These are phyloP conservation scores for Manduca sexta DNA, from an alignment of 1,140 invertebrate genomes.

Conservation along the genomic window DNA sequence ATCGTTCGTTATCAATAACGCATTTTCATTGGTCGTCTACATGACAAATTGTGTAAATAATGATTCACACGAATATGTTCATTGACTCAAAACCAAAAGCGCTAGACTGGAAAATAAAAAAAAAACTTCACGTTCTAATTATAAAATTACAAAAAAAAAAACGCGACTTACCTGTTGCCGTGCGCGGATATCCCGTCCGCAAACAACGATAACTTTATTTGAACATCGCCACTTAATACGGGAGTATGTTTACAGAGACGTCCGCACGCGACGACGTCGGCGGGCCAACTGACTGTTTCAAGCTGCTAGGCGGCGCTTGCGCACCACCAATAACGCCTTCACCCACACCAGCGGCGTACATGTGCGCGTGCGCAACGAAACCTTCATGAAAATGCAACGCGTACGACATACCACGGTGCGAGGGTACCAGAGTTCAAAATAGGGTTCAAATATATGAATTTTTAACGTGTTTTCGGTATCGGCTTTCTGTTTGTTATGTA, in stretches of 20 bases:
- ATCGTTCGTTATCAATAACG: slow-evolving; percentile 8
- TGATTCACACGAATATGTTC: no score
- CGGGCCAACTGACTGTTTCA: slow-evolving; percentile 32
- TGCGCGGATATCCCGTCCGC: slow-evolving; percentile 44
- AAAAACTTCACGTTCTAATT: no score
- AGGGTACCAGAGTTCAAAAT: slow-evolving; percentile 7
- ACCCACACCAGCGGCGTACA: slow-evolving; percentile 28
- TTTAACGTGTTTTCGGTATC: no score
- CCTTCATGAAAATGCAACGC: slow-evolving; percentile 55
- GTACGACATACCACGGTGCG: slow-evolving; percentile 38
- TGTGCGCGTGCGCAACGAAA: slow-evolving; percentile 20
- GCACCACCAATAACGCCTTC: slow-evolving; percentile 39
- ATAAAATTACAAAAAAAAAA: no score
- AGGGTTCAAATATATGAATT: background rate
- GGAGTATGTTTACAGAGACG: slow-evolving; percentile 14
- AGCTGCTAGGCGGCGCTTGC: slow-evolving; percentile 45
- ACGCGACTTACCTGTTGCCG: slow-evolving; percentile 35
- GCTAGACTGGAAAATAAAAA: no score
- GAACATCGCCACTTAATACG: slow-evolving; percentile 28
- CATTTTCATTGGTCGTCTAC: slow-evolving; percentile 6
- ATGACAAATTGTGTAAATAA: slow-evolving; percentile 13
- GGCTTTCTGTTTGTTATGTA: no score
- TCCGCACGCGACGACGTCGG: slow-evolving; percentile 26
- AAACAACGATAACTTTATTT: slow-evolving; percentile 49
- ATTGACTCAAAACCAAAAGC: no score